Percentiles rank a stretch among this genome's conserved stretches.
phyloP scores from a whole-genome alignment of 2,888 invertebrate species.

The Limnephilus auricula region DNA sequence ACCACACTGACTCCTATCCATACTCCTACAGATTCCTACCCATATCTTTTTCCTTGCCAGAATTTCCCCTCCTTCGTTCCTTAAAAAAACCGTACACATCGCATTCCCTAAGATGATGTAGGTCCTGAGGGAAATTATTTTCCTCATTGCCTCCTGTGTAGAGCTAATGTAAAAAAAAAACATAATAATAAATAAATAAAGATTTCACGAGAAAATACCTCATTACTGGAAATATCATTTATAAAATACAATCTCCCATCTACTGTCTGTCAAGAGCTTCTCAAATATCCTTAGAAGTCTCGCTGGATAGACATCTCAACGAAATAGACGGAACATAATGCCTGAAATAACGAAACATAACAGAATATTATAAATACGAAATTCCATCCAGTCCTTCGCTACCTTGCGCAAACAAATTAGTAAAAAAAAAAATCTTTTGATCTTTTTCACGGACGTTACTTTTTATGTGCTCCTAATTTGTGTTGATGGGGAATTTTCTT shows the following conservation, averaged over 20 bases:
- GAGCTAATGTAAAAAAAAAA: no score
- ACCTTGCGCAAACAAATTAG: background rate
- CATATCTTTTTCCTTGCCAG: no score
- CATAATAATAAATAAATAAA: background rate
- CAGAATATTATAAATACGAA: background rate
- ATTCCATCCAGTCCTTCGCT: background rate
- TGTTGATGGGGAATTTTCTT: background rate
- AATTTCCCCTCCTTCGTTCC: no score
- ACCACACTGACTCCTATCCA: no score
- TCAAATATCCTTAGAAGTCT: background rate
- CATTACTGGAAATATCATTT: background rate
- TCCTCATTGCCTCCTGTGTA: no score
- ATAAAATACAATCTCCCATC: background rate
- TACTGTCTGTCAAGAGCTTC: background rate
- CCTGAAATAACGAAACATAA: background rate
- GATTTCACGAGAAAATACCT: background rate
- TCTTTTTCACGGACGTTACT: background rate
- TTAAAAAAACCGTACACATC: no score
- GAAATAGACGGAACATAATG: background rate
- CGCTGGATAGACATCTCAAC: background rate
- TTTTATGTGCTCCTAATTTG: background rate
- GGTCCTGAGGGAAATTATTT: no score
- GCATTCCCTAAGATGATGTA: no score
- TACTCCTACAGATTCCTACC: no score
- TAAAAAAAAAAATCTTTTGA: background rate